Percentiles rank a stretch among this genome's conserved stretches.
Conservation (phyloP, 1,140 invertebrate genomes). For the Cyrtorhinus lividipennis region DNA sequence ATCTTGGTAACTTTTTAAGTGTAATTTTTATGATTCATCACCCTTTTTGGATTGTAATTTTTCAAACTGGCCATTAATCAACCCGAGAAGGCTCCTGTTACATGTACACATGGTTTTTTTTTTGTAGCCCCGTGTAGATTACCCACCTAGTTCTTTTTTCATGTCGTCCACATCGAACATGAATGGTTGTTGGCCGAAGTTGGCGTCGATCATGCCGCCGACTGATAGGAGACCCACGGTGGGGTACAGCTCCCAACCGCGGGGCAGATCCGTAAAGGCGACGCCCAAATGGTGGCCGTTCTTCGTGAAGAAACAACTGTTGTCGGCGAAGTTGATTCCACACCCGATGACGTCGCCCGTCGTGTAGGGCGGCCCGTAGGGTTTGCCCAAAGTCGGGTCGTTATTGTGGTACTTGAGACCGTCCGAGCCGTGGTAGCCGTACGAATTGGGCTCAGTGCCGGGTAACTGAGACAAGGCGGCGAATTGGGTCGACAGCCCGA, state of each 20-base stretch:
- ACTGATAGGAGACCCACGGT: constrained; percentile 97
- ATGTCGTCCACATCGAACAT: constrained; percentile 96
- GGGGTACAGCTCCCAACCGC: constrained; percentile 89
- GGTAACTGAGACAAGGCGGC: constrained; percentile 93
- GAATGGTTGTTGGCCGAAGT: constrained; percentile 96
- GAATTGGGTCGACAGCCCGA: constrained; percentile 85
- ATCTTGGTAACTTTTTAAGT: no score
- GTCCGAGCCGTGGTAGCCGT: constrained; percentile 99
- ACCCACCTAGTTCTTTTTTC: constrained; percentile 53
- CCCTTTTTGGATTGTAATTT: no score
- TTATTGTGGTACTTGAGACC: constrained; percentile 83
- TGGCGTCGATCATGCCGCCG: constrained; percentile 94
- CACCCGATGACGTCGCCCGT: constrained; percentile 96
- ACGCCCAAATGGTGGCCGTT: constrained; percentile 95
- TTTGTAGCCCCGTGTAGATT: no score
- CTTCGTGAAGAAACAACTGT: constrained; percentile 98
- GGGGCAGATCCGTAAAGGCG: constrained; percentile 87
- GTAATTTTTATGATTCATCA: no score
- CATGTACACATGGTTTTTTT: no score
- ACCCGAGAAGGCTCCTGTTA: no score
- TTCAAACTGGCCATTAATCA: no score
- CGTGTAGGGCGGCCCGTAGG: constrained; percentile 97
- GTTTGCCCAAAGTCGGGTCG: constrained; percentile 87
- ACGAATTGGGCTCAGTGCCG: constrained; percentile 98
- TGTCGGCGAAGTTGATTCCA: constrained; percentile 93